Evolutionary conservation across 2,888 invertebrate genomes (phyloP).

Genomic region (Zaprionus lineosus): DNA sequence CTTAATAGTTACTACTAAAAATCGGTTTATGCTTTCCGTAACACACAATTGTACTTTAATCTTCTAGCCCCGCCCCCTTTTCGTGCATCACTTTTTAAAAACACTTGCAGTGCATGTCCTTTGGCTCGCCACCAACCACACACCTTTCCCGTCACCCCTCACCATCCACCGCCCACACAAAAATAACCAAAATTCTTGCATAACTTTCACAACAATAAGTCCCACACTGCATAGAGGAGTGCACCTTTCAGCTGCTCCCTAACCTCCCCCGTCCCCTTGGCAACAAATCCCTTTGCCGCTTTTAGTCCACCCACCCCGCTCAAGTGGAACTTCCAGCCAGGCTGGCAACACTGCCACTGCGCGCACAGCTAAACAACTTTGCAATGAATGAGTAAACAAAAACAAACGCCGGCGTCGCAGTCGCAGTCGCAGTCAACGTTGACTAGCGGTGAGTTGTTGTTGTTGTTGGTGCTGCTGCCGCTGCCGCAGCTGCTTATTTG

Average conservation of each 20-base stretch:
- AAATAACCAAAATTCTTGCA: slow-evolving; percentile 58
- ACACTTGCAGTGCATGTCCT: slow-evolving; percentile 4
- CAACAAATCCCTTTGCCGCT: too few species aligned
- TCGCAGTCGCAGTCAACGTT: slow-evolving; percentile 21
- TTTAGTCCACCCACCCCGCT: slow-evolving; percentile 2
- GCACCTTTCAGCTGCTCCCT: slow-evolving; percentile 4
- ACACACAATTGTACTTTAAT: too few species aligned
- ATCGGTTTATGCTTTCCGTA: too few species aligned
- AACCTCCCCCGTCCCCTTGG: slow-evolving; percentile 3
- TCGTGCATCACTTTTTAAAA: neutral
- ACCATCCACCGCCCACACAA: too few species aligned
- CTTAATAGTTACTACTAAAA: too few species aligned
- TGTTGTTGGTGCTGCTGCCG: slow-evolving; percentile 37
- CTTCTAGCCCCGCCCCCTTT: too few species aligned
- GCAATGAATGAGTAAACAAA: slow-evolving; percentile 76
- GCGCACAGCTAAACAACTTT: slow-evolving; percentile 70
- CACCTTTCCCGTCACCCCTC: slow-evolving; percentile 8
- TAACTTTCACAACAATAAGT: slow-evolving; percentile 56
- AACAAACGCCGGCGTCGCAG: slow-evolving; percentile 65
- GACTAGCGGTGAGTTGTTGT: slow-evolving; percentile 14
- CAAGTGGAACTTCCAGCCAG: slow-evolving; percentile 29
- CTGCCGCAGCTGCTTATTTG: slow-evolving; percentile 56
- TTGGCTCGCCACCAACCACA: slow-evolving; percentile 1
- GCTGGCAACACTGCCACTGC: slow-evolving; percentile 55
- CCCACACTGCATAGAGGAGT: neutral